These are phyloP conservation scores for Tauraco hartlaubi DNA, from an alignment of 2,797 vertebrate genomes.

Conservation along the genomic window DNA sequence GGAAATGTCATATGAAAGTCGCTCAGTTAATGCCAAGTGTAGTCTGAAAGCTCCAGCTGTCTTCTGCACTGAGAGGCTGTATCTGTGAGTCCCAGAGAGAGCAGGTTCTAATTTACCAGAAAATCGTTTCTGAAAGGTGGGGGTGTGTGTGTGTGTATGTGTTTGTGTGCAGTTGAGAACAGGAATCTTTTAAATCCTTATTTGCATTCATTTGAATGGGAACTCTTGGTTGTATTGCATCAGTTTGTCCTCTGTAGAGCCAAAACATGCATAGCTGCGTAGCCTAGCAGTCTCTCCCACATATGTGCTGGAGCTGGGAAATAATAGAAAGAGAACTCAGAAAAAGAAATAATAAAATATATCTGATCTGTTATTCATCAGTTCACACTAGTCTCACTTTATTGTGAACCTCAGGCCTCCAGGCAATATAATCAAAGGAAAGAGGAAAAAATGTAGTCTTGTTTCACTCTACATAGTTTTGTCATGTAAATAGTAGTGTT, in stretches of 20 bases:
- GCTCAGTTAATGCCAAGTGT: background rate
- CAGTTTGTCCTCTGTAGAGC: background rate
- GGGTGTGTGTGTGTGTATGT: too few relatives aligned
- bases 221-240: background rate
- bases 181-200: background rate
- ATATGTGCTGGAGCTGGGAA: background rate
- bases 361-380: background rate
- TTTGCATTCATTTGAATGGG: background rate
- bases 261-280: background rate
- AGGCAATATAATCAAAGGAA: background rate
- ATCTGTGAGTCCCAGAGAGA: background rate
- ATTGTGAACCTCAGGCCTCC: background rate
- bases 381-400: background rate
- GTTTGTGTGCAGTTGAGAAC: background rate
- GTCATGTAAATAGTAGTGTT: background rate
- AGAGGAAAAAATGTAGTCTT: background rate
- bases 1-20: conserved; percentile 11
- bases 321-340: background rate
- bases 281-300: background rate
- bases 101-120: background rate
- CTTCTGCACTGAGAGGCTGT: background rate
- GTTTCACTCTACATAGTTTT: background rate
- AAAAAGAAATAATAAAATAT: background rate
- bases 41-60: conserved; percentile 11
- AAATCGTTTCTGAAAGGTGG: background rate